Base-by-base conservation (phyloP, 2,797 vertebrate species). In the Lepidocolaptes lacrymiger region DNA sequence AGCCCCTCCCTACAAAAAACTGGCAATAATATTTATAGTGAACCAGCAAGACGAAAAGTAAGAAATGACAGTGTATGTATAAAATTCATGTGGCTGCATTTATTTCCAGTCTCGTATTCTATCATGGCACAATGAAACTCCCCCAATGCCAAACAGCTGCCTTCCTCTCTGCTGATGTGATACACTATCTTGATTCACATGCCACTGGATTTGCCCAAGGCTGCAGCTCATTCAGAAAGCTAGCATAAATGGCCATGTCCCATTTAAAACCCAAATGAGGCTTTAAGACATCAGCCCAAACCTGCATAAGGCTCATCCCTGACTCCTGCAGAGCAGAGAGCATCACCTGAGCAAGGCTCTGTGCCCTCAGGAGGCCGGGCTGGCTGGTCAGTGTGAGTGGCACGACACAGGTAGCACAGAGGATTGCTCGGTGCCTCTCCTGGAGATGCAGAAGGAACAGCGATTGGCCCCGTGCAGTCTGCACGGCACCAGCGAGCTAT, bases 171-270 rank as follows among this genome's bases (percentile, higher is more conserved):
- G 41, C 51, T 89, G 73, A 88, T 82, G 64, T 36, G 76, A 92
- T 41, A 88, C 8, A 48, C 71, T 88, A 13, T 43, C 69, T 88
- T 41, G 58, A 96, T 37, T 92, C 77, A 89, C 41, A 30, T 12
- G 54, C 67, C 23, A 37, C 37, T 32, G 28, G n/a, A 85, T 85
- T 92, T 0, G 8, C 68, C 54, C 80, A 88, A 85, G 69, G 80
- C 89, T 95, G 88, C 80, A 66, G 51, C 39, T 95, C 93, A 91
- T 85, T 94, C 87, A 94, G 41, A 91, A 88, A 89, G 81, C 63
- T 16, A 72, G 17, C 44, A 91, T 56, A 85, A 91, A 95, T 34
- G 44, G 44, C 67, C 54, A 44, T 3, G 49, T 62, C 79, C 69
- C 48, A 84, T 66, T 89, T 91, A 81, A 91, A 77, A 83, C 28